These are phyloP conservation scores for Dunckerocampus dactyliophorus DNA, from an alignment of 2,113 vertebrate species.

Conservation along the genomic window DNA sequence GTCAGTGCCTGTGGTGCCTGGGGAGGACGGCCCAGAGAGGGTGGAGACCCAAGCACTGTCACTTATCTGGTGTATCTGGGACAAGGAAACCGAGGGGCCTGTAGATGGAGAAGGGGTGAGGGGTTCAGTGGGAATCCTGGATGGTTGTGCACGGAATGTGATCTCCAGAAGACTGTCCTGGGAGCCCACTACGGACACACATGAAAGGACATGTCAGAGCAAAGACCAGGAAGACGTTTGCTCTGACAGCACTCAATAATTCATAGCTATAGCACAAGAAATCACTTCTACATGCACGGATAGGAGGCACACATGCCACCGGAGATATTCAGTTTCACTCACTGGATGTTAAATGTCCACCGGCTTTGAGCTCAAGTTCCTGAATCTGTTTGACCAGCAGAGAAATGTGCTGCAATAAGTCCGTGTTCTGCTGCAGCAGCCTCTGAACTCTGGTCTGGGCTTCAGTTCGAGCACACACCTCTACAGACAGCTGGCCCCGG, in stretches of 20 bases:
- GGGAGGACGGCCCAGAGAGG: constrained; percentile 45
- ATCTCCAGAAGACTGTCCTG: constrained; percentile 97
- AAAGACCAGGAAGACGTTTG: constrained; percentile 18
- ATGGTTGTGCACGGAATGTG: constrained; percentile 83
- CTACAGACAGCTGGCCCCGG: constrained; percentile 90
- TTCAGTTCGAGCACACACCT: constrained; percentile 83
- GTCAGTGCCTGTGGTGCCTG: constrained; percentile 26
- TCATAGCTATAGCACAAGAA: constrained; percentile 7
- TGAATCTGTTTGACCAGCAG: constrained; percentile 94
- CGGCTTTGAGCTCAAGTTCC: constrained; percentile 89
- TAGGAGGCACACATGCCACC: not conserved
- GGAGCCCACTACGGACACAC: constrained; percentile 79
- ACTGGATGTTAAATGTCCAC: constrained; percentile 78
- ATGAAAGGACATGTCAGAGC: constrained; percentile 12
- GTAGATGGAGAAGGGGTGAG: constrained; percentile 74
- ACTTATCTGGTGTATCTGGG: constrained; percentile 51
- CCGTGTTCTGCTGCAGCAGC: constrained; percentile 93
- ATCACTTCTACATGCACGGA: too few relatives aligned
- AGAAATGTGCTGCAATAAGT: constrained; percentile 91
- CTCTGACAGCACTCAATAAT: constrained; percentile 38
- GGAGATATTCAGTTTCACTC: constrained; percentile 52
- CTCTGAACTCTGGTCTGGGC: constrained; percentile 89
- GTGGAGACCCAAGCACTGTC: constrained; percentile 57
- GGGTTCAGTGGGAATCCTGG: constrained; percentile 72
- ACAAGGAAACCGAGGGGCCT: constrained; percentile 47